phyloP scores from a whole-genome alignment of 2,888 invertebrate species.

The Aquatica leii region DNA sequence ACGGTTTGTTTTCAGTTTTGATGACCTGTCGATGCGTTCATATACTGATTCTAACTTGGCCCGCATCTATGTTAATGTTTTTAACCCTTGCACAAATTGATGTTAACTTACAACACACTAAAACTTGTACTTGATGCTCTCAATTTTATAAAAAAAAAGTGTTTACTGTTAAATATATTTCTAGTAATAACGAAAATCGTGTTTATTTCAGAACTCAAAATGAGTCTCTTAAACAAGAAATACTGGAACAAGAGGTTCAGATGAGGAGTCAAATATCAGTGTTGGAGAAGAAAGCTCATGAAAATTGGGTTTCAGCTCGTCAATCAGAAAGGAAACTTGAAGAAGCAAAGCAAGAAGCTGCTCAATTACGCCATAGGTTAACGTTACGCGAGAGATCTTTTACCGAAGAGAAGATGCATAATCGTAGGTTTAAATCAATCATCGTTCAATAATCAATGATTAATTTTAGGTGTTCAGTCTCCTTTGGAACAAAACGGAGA shows the following conservation, averaged over 20 bases:
- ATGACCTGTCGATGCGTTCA: too few relatives aligned
- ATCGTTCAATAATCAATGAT: neutral
- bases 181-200: too few relatives aligned
- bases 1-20: too few relatives aligned
- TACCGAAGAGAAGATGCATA: slow-evolving; percentile 61
- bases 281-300: slow-evolving; percentile 84
- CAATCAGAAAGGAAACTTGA: slow-evolving; percentile 84
- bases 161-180: too few relatives aligned
- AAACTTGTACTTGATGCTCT: too few relatives aligned
- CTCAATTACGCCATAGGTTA: slow-evolving; percentile 70
- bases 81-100: too few relatives aligned
- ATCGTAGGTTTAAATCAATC: slow-evolving; percentile 54
- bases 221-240: slow-evolving; percentile 77
- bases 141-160: too few relatives aligned
- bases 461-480: slow-evolving; percentile 63
- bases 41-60: too few relatives aligned
- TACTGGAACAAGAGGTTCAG: slow-evolving; percentile 83
- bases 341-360: slow-evolving; percentile 78
- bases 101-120: too few relatives aligned
- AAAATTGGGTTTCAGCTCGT: slow-evolving; percentile 84
- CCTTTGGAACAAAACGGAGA: slow-evolving; percentile 65
- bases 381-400: slow-evolving; percentile 65
- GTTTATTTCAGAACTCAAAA: slow-evolving; percentile 63
- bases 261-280: slow-evolving; percentile 75
- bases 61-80: too few relatives aligned